Base-by-base conservation (phyloP, 2,888 invertebrate species). In the Cactoblastis cactorum region DNA sequence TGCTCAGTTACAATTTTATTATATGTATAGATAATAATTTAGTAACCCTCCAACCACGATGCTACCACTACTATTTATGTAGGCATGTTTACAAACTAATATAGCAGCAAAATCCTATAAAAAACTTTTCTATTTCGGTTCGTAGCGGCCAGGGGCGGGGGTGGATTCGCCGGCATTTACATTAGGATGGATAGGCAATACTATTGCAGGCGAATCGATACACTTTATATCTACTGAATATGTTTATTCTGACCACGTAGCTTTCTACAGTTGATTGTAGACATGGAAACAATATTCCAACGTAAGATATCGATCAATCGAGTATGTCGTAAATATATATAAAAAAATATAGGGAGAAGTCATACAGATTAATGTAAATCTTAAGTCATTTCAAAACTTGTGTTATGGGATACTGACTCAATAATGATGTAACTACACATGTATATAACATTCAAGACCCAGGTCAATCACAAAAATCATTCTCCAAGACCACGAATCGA, bases 181-280 rank as follows among this genome's bases (percentile, higher is more conserved):
- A 43, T 24, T 32, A 43, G 11, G 28, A 43, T 28, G 28, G 28
- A 43, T 43, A 28, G 28, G 28, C 28, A 1, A 17, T 24, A 28
- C 12, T 28, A 28, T 43, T 43, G 41, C 28, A 43, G 28, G 28
- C 43, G 24, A 43, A 43, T 43, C 43, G 28, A 43, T 43, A 43
- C 11, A 43, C 3, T 39, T 17, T 15, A n/a, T n/a, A n/a, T n/a
- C n/a, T n/a, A 14, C 15, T 1, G 17, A 28, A 43, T 43, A 28
- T 43, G 28, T 28, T 15, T 28, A 28, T 43, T 43, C 43, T 28
- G 43, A 43, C 24, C 15, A n/a, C n/a, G 43, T 28, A 12, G n/a
- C 5, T 12, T 28, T 8, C 15, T 15, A 15, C 15, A 15, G 24
- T 14, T 24, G 43, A 28, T 43, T 43, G 22, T 28, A 28, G 14